Base-by-base conservation (phyloP, 2,888 invertebrate species). In the Agrotis exclamationis region DNA sequence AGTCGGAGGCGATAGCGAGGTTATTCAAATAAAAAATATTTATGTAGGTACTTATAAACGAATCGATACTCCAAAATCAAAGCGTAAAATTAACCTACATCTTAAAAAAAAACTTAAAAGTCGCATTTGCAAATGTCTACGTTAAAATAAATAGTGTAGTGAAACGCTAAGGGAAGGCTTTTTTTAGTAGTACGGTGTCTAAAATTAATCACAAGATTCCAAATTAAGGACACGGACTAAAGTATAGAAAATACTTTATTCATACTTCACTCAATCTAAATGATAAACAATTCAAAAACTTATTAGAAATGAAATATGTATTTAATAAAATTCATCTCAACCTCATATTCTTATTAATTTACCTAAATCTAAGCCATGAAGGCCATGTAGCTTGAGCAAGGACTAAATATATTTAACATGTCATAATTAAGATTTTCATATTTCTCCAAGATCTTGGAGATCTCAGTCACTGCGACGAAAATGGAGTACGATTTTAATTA, bases 1-100 rank as follows among this genome's bases (percentile, higher is more conserved):
- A 87, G 77, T 44, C 3, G 70, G 4, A 65, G 67, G 70, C 53
- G 20, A 16, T 1, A 24, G 85, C 83, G 79, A n/a, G 50, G 63
- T 56, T 57, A 39, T 11, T 13, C 0, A 11, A 39, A 39, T 39
- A 39, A 39, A 39, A 11, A 39, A 39, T 11, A 39, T n/a, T n/a
- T n/a, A n/a, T 39, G 11, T 39, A 24, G 24, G 24, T 24, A 39
- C 39, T 39, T 39, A 39, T 39, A 39, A 11, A 39, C 1, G 39
- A 39, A 1, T 33, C 33, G 33, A 7, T 11, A 39, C 39, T 39
- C 2, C 39, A 39, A 39, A 39, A 39, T 11, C 9, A 11, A 39
- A 33, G 33, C 39, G 1, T 39, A 39, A 39, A 33, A 33, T 7
- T 11, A 39, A 11, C 11, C 9, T 39, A 39, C 39, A 7, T 33